Percentiles rank a stretch among this genome's conserved stretches.
phyloP scores from a whole-genome alignment of 2,888 invertebrate genomes.

The Salticus scenicus region DNA sequence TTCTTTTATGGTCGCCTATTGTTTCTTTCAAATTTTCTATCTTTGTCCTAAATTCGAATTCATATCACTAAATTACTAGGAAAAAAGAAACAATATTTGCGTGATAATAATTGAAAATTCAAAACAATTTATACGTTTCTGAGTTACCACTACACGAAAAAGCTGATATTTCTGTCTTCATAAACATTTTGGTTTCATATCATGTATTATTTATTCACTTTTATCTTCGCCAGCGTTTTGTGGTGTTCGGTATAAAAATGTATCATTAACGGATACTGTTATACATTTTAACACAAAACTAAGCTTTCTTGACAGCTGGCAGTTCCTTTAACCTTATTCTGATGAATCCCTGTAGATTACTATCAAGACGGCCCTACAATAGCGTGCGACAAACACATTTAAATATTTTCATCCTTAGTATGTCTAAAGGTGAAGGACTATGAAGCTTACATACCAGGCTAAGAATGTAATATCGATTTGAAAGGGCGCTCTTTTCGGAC shows the following conservation, averaged over 20 bases:
- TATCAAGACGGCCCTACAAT: constrained; percentile 39
- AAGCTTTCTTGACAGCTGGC: constrained; percentile 47
- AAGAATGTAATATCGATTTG: constrained; percentile 48
- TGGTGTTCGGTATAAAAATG: constrained; percentile 8
- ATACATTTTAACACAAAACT: constrained; percentile 25
- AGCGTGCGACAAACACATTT: constrained; percentile 64
- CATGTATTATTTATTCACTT: constrained; percentile 23
- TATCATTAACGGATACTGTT: constrained; percentile 51
- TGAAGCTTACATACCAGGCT: constrained; percentile 37
- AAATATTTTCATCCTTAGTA: constrained; percentile 54
- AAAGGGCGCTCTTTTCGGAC: constrained; percentile 42
- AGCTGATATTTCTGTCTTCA: too few relatives aligned
- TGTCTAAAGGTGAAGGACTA: constrained; percentile 52
- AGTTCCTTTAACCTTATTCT: constrained; percentile 40
- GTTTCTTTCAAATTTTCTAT: too few relatives aligned
- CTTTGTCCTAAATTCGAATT: too few relatives aligned
- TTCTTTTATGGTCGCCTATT: too few relatives aligned
- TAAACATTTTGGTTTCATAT: too few relatives aligned
- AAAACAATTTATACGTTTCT: too few relatives aligned
- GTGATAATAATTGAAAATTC: too few relatives aligned
- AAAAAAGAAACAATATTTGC: too few relatives aligned
- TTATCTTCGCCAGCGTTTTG: neutral
- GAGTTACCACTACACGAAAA: too few relatives aligned
- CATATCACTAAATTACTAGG: too few relatives aligned
- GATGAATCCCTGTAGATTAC: constrained; percentile 43